Evolutionary conservation across 2,113 vertebrate genomes (phyloP), one percentile per base, ranked within the genome.

Genomic region (Coreoperca whiteheadi): DNA sequence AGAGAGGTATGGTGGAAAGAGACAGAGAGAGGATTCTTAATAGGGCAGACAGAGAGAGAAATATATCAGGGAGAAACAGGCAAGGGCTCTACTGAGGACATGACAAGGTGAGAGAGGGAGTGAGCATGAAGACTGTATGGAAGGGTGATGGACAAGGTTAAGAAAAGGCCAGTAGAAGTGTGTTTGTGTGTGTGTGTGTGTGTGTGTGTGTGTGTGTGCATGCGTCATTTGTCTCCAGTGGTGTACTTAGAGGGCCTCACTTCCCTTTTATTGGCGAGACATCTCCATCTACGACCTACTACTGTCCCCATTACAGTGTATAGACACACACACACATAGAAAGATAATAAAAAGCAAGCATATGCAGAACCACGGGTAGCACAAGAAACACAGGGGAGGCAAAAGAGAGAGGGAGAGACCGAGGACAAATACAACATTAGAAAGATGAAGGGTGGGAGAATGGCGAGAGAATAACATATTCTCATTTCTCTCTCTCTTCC

Each of bases 91-190:
- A 51, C 50, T 6, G 63, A 39, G 69, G 73, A 65, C 39, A 48
- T 77, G 51, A 63, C 64, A 48, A 46, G 21, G n/a, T 23, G 10
- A 61, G 28, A 75, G 41, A 60, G 57, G 48, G 56, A 74, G 75
- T 0, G 54, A 66, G 50, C 37, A 53, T 64, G 39, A 67, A 69
- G 81, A 81, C 64, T 21, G 61, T 32, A 61, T 60, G 63, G 54
- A 79, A 75, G 25, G 0, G 15, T 48, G 79, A 83, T 69, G 74
- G 79, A 74, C 79, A 79, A 84, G 86, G 84, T 89, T 86, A 78
- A 50, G 61, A 75, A 89, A 85, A 88, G 69, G 74, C 74, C 74
- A 79, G 66, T 4, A 57, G 21, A 53, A 43, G 74, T 28, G 23
- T 30, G 48, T 51, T 15, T 54, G 12, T 41, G 34, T 63, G 74